phyloP scores from a whole-genome alignment of 1,140 invertebrate species.

The Drosophila lacertosa region DNA sequence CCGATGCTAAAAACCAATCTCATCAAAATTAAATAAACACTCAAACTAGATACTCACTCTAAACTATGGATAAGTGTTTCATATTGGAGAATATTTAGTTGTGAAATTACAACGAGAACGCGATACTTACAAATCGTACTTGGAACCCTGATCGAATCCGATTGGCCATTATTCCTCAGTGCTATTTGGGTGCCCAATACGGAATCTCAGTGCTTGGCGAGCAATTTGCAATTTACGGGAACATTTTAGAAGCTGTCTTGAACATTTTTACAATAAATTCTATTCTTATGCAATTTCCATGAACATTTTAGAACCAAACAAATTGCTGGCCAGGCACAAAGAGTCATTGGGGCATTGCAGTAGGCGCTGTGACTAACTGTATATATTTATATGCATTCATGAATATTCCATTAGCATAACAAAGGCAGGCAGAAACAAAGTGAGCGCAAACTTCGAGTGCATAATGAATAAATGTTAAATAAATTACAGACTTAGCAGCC shows the following conservation, averaged over 20 bases:
- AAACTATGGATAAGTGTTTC: constrained; percentile 11
- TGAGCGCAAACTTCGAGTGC: constrained; percentile 55
- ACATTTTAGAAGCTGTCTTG: neutral
- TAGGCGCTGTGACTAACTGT: constrained; percentile 17
- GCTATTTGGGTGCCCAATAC: too few relatives aligned
- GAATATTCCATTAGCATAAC: constrained; percentile 69
- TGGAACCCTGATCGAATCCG: neutral
- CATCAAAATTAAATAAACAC: constrained; percentile 11
- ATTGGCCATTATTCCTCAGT: too few relatives aligned
- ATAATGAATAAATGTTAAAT: constrained; percentile 78
- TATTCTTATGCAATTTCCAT: constrained; percentile 5
- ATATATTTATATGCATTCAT: constrained; percentile 51
- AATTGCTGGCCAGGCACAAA: constrained; percentile 4
- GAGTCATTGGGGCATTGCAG: neutral
- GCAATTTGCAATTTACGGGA: neutral
- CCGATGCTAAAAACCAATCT: constrained; percentile 38
- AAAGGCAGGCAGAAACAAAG: constrained; percentile 41
- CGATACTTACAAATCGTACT: too few relatives aligned
- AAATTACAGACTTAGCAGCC: constrained; percentile 45
- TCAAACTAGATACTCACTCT: constrained; percentile 8
- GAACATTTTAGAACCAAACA: neutral
- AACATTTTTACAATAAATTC: neutral
- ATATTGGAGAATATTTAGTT: neutral
- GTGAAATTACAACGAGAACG: neutral
- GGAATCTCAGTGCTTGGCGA: too few relatives aligned